Conservation (phyloP, 1,140 invertebrate genomes). For the Mycetomoellerius zeteki region DNA sequence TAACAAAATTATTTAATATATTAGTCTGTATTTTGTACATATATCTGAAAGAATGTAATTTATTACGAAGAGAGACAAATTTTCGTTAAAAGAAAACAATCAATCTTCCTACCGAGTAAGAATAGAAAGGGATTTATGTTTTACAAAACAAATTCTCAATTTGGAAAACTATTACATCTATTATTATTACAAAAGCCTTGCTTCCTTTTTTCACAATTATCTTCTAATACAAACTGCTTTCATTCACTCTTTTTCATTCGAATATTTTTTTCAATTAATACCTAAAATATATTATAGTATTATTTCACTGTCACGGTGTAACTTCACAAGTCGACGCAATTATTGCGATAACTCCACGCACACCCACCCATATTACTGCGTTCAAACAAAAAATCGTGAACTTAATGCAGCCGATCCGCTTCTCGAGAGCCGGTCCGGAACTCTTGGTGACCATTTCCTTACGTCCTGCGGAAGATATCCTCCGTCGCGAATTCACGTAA, state of each 20-base stretch:
- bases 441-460: constrained; percentile 77
- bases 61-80: constrained; percentile 14
- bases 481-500: constrained; percentile 30
- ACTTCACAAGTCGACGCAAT: constrained; percentile 42
- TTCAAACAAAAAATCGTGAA: constrained; percentile 91
- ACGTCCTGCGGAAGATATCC: constrained; percentile 5
- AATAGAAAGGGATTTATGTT: neutral
- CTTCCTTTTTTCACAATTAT: neutral
- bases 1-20: no score
- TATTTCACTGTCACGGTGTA: constrained; percentile 33
- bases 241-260: neutral
- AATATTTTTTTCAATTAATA: neutral
- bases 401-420: constrained; percentile 90
- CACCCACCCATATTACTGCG: constrained; percentile 90
- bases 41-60: neutral
- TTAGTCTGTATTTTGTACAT: no score
- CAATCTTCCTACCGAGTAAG: neutral
- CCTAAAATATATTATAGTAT: constrained; percentile 4
- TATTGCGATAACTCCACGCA: neutral
- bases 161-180: constrained; percentile 46
- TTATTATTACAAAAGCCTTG: neutral
- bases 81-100: neutral
- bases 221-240: neutral
- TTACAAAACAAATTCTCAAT: constrained; percentile 3
- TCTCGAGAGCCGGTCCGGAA: constrained; percentile 88